These are phyloP conservation scores for Diaperis boleti DNA, from an alignment of 2,888 invertebrate genomes.

Conservation along the genomic window DNA sequence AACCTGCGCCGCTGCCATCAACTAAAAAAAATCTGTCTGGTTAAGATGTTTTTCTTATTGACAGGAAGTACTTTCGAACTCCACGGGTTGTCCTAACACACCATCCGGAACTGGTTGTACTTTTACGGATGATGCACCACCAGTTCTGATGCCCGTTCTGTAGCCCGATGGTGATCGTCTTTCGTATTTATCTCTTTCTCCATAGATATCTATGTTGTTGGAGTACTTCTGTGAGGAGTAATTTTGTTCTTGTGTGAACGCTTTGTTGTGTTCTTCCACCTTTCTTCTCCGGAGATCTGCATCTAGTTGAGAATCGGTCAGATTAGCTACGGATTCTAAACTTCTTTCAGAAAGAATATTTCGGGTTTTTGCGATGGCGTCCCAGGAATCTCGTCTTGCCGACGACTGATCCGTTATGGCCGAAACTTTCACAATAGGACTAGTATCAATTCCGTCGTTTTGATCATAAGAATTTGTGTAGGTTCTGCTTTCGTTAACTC, in stretches of 20 bases:
- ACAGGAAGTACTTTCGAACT: slow-evolving; percentile 88
- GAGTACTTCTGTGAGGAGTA: slow-evolving; percentile 59
- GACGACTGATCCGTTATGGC: slow-evolving; percentile 68
- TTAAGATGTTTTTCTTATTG: neutral
- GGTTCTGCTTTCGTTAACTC: slow-evolving; percentile 54
- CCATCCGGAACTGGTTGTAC: slow-evolving; percentile 91
- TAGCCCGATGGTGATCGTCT: slow-evolving; percentile 48
- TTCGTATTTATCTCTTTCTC: slow-evolving; percentile 48
- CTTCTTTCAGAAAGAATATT: slow-evolving; percentile 79
- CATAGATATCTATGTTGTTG: slow-evolving; percentile 50
- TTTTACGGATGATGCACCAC: slow-evolving; percentile 87
- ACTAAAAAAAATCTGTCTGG: slow-evolving; percentile 70
- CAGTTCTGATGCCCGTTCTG: slow-evolving; percentile 68
- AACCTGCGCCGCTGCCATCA: slow-evolving; percentile 95
- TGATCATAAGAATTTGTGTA: slow-evolving; percentile 51
- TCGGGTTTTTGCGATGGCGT: slow-evolving; percentile 83
- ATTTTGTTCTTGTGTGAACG: slow-evolving; percentile 49
- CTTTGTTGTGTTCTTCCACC: slow-evolving; percentile 57
- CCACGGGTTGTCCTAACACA: slow-evolving; percentile 89
- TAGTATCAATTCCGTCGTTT: slow-evolving; percentile 67
- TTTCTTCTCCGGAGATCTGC: slow-evolving; percentile 60
- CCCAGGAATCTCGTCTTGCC: slow-evolving; percentile 83
- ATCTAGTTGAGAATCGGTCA: slow-evolving; percentile 73
- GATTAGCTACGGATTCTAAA: slow-evolving; percentile 77
- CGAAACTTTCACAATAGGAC: slow-evolving; percentile 73